Evolutionary conservation across 1,140 invertebrate genomes (phyloP), one percentile per base, ranked within the genome.

Genomic region (Temnothorax nylanderi): DNA sequence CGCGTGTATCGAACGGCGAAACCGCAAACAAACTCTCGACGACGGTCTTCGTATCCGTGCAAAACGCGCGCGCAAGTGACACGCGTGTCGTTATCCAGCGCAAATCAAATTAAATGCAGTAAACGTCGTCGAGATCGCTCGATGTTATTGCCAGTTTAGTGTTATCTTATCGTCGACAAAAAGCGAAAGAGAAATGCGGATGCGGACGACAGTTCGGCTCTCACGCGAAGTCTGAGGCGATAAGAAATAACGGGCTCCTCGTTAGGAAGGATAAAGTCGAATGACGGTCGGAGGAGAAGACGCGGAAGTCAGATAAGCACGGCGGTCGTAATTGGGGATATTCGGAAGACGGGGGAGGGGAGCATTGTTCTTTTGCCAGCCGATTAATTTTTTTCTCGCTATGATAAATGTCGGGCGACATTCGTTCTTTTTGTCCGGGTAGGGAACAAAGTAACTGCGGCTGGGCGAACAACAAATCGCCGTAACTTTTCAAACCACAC

Each of bases 31-130:
- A 51, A 51, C 1, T 47, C 18, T 47, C 18, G 8, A 26, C 2
- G n/a, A 78, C 8, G 21, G 18, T 41, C 16, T 16, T n/a, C 44
- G 5, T 6, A n/a, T 21, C 21, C 10, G 41, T 13, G 44, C 60
- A 21, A 78, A 78, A 69, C 65, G 54, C 65, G 34, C 67, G 62
- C 47, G 49, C 26, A 26, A 44, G n/a, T n/a, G 26, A 47, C 34
- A 64, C 44, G 32, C 21, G 21, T 7, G 21, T 62, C 32, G 54
- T 62, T 88, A 85, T 85, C 77, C 4, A 8, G 3, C 21, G 13
- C 11, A 32, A 18, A 76, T 88, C 64, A 88, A 89, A 89, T 89
- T 88, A 85, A 88, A 88, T 85, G 80, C 86, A 69, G 34, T 32
- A 54, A 26, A 69, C 87, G 21, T 26, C 49, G 67, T 26, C 37